Percentiles rank a stretch among this genome's conserved stretches.
Conservation (phyloP, 2,888 invertebrate genomes). For the Saturnia pavonia region DNA sequence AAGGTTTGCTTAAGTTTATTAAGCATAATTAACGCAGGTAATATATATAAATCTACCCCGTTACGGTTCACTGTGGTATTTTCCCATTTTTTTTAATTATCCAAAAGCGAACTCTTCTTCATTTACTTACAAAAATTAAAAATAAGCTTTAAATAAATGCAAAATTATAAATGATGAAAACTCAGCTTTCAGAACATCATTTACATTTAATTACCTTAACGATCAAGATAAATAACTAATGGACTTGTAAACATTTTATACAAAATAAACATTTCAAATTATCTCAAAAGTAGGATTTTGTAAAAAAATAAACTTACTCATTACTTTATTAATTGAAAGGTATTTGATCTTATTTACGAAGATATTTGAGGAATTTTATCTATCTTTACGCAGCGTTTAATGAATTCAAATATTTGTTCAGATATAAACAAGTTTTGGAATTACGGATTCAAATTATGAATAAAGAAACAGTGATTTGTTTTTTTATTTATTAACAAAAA, state of each 20-base stretch:
- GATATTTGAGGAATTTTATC: conserved; percentile 36
- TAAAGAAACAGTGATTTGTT: not conserved
- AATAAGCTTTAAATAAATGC: too few species aligned
- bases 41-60: too few species aligned
- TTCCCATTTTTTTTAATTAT: too few species aligned
- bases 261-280: not conserved
- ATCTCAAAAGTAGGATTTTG: not conserved
- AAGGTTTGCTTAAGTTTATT: too few species aligned
- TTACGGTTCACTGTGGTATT: too few species aligned
- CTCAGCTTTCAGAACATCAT: not conserved
- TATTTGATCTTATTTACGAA: conserved; percentile 32
- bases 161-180: too few species aligned
- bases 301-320: not conserved
- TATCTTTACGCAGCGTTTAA: conserved; percentile 36
- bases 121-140: too few species aligned
- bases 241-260: not conserved
- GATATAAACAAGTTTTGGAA: conserved; percentile 10
- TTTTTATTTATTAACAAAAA: not conserved
- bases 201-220: not conserved
- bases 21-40: too few species aligned
- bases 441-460: not conserved
- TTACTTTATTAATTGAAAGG: conserved; percentile 19
- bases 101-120: too few species aligned
- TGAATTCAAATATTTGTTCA: conserved; percentile 40
- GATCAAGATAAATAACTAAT: not conserved